A percentile compares a stretch with the other conserved stretches of the same genome.
Conservation (phyloP, 2,888 invertebrate genomes). For the Melanargia galathea region DNA sequence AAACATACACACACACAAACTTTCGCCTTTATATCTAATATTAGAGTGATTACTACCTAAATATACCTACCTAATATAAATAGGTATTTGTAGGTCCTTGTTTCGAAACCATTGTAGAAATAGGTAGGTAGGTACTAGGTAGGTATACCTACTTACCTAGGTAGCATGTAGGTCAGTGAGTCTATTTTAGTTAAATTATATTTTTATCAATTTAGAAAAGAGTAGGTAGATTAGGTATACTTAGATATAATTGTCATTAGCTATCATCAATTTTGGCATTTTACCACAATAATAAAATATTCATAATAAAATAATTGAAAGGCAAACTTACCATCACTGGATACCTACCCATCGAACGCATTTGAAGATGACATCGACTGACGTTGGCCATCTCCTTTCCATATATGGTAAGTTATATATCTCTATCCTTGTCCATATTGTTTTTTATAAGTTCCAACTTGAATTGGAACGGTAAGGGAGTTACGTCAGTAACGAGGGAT, state of each 20-base stretch:
- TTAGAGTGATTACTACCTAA: too few relatives aligned
- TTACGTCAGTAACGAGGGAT: conserved; percentile 70
- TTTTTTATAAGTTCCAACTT: conserved; percentile 62
- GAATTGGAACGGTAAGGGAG: conserved; percentile 64
- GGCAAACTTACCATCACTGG: conserved; percentile 63
- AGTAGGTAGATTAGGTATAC: not conserved
- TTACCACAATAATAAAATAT: conserved; percentile 22
- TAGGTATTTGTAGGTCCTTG: too few relatives aligned
- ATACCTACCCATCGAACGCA: conserved; percentile 72
- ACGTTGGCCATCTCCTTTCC: conserved; percentile 73
- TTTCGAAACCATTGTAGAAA: too few relatives aligned
- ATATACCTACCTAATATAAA: too few relatives aligned
- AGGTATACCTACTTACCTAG: too few relatives aligned
- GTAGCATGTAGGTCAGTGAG: too few relatives aligned
- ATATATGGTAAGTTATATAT: conserved; percentile 67
- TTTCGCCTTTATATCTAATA: too few relatives aligned
- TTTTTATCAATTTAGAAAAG: too few relatives aligned
- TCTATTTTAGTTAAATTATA: too few relatives aligned
- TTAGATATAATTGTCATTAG: not conserved
- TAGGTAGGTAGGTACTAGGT: too few relatives aligned
- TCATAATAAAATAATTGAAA: conserved; percentile 31
- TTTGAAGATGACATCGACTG: conserved; percentile 72
- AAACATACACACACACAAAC: too few relatives aligned
- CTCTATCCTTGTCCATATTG: conserved; percentile 63
- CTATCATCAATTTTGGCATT: not conserved